These are phyloP conservation scores for Sander vitreus DNA, from an alignment of 2,113 vertebrate genomes.

Conservation along the genomic window DNA sequence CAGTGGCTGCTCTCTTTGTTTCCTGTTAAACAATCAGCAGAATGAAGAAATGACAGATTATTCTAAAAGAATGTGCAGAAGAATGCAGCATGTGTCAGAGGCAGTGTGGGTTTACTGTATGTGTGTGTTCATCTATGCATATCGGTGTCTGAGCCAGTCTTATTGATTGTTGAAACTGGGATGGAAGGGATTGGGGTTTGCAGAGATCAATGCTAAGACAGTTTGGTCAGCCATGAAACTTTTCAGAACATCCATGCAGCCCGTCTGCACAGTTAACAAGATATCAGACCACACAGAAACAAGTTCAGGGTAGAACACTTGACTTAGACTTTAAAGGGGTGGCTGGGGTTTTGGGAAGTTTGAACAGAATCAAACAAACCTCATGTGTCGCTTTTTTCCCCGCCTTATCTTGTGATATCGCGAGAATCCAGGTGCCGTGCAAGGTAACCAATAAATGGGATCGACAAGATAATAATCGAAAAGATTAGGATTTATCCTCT, in stretches of 20 bases:
- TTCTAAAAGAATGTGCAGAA: conserved; percentile 23
- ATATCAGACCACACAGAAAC: conserved; percentile 10
- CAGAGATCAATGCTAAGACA: conserved; percentile 47
- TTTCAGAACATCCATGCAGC: conserved; percentile 33
- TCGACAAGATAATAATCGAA: no score
- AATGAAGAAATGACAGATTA: conserved; percentile 53
- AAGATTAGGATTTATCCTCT: no score
- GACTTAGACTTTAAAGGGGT: no score
- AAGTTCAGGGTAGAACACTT: background rate
- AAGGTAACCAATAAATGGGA: no score
- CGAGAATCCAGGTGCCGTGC: no score
- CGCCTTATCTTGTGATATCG: no score
- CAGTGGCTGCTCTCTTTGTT: conserved; percentile 51
- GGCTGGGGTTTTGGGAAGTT: background rate
- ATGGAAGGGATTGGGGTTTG: conserved; percentile 20
- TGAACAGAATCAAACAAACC: background rate
- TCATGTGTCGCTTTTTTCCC: no score
- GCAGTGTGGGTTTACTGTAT: conserved; percentile 18
- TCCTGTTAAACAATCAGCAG: conserved; percentile 48
- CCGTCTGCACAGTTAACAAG: conserved; percentile 23
- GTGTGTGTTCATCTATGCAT: conserved; percentile 29
- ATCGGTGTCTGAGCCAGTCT: background rate
- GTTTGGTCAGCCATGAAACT: conserved; percentile 44
- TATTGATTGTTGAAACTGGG: conserved; percentile 45
- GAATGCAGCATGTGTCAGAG: conserved; percentile 24